Percentiles rank a stretch among this genome's conserved stretches.
phyloP scores from a whole-genome alignment of 1,140 invertebrate genomes.

The Rhopalosiphum padi region DNA sequence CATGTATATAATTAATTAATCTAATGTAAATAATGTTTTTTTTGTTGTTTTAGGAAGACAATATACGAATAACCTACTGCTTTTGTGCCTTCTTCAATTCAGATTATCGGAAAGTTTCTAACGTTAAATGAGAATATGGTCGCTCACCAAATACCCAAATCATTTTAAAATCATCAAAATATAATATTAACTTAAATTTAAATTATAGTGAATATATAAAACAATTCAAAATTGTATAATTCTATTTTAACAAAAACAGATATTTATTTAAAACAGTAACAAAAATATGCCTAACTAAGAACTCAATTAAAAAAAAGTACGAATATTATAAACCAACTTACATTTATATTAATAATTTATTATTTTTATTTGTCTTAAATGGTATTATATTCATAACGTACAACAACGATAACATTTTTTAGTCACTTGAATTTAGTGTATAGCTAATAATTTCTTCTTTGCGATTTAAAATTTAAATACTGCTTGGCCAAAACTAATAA shows the following conservation, averaged over 20 bases:
- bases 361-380: neutral
- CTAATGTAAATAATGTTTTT: neutral
- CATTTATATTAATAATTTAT: neutral
- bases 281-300: too few species aligned
- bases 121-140: too few species aligned
- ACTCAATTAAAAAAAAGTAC: too few species aligned
- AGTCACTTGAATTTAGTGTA: neutral
- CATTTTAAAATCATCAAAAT: neutral
- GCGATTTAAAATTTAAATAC: neutral
- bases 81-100: neutral
- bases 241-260: neutral
- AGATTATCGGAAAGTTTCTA: neutral
- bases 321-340: neutral
- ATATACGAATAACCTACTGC: neutral
- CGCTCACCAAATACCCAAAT: too few species aligned
- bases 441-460: neutral
- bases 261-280: too few species aligned
- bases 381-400: neutral
- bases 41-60: neutral
- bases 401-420: neutral
- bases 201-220: neutral
- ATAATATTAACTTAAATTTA: neutral
- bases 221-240: neutral
- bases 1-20: neutral
- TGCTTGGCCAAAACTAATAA: neutral